These are phyloP conservation scores for Siphlonurus alternatus DNA, from an alignment of 2,888 invertebrate genomes.

Conservation along the genomic window DNA sequence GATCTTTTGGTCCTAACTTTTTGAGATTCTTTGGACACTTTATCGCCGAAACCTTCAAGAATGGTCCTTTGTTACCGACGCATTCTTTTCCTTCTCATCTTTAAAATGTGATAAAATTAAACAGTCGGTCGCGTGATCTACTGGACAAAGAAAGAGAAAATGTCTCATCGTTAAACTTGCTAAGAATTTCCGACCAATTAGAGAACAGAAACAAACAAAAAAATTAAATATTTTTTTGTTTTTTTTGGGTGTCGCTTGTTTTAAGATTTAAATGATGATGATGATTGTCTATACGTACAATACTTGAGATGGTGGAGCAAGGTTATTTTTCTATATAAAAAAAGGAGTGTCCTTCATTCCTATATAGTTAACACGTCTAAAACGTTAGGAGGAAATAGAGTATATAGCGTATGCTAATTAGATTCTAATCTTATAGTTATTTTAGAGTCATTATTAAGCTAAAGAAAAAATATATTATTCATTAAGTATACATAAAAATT, in stretches of 20 bases:
- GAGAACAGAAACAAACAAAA: too few relatives aligned
- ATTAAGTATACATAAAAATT: not conserved
- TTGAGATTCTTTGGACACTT: not conserved
- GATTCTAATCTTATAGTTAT: not conserved
- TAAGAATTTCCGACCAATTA: not conserved
- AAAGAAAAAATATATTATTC: not conserved
- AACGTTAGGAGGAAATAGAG: too few relatives aligned
- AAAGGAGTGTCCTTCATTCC: not conserved
- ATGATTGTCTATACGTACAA: not conserved
- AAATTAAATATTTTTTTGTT: not conserved
- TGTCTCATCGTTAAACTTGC: not conserved
- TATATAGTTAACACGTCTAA: too few relatives aligned
- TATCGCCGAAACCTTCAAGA: not conserved
- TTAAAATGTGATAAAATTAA: too few relatives aligned
- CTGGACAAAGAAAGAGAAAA: not conserved
- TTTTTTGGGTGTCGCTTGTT: too few relatives aligned
- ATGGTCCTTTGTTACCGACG: not conserved
- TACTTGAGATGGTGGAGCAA: not conserved
- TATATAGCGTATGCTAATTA: not conserved
- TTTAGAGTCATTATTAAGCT: not conserved
- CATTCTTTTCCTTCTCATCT: not conserved
- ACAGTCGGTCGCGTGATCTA: not conserved
- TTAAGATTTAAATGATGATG: not conserved
- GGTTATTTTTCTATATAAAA: not conserved
- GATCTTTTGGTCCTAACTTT: too few relatives aligned